Conservation (phyloP, 1,140 invertebrate genomes). For the Zophobas morio region DNA sequence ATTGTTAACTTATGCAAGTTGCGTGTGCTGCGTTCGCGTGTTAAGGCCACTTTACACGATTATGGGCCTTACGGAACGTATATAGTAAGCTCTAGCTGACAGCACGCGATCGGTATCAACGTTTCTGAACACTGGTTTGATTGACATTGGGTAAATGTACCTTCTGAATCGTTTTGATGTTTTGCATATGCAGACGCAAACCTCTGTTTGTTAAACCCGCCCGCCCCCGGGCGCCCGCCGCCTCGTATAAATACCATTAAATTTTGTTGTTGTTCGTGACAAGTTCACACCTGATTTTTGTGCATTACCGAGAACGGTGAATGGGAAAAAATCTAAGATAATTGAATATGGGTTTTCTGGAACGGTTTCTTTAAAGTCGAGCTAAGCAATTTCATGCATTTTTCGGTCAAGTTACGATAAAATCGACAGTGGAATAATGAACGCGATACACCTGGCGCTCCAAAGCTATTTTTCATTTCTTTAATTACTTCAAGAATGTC, state of each 20-base stretch:
- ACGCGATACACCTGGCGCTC: slow-evolving; percentile 40
- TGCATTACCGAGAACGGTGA: slow-evolving; percentile 5
- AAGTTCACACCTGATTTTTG: slow-evolving; percentile 29
- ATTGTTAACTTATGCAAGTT: slow-evolving; percentile 58
- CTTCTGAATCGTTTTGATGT: slow-evolving; percentile 55
- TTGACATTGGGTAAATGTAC: slow-evolving; percentile 57
- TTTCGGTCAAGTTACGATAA: slow-evolving; percentile 35
- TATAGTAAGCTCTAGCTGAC: slow-evolving; percentile 45
- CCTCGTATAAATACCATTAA: slow-evolving; percentile 8
- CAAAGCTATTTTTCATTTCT: slow-evolving; percentile 45
- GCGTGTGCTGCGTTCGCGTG: slow-evolving; percentile 57
- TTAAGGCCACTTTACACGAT: slow-evolving; percentile 48
- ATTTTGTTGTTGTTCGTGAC: slow-evolving; percentile 27
- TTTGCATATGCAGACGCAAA: slow-evolving; percentile 49
- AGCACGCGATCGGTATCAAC: slow-evolving; percentile 56
- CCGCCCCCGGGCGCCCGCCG: slow-evolving; percentile 3
- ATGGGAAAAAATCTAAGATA: slow-evolving; percentile 25
- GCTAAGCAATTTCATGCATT: slow-evolving; percentile 45
- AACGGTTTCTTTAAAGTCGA: slow-evolving; percentile 36
- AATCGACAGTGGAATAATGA: slow-evolving; percentile 41
- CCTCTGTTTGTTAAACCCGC: slow-evolving; percentile 43
- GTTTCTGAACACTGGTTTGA: slow-evolving; percentile 54
- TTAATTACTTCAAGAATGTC: slow-evolving; percentile 44
- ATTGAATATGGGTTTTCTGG: slow-evolving; percentile 40
- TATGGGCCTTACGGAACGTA: slow-evolving; percentile 48